Evolutionary conservation across 2,888 invertebrate species (phyloP), one percentile per base, ranked within the genome.

Genomic region (Lycocerus yunnanus): DNA sequence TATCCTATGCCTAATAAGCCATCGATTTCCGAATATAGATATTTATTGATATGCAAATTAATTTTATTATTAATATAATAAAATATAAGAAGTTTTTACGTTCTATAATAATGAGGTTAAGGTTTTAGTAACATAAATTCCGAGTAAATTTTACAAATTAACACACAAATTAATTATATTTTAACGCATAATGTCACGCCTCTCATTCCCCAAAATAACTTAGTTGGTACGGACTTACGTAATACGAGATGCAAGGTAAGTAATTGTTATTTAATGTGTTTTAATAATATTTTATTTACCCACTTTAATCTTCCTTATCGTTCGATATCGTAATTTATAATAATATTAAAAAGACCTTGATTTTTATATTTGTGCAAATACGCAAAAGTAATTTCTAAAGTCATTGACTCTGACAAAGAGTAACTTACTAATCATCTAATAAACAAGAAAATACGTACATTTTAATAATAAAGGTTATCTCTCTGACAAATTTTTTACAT

Each of bases 311-410:
- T 27, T 15, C 21, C 18, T 58, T 68, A 58, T 63, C 61, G 24
- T 43, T 43, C 43, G 43, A 43, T 43, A 43, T 43, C 43, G 43
- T 43, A 43, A 43, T 43, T 43, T 43, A 43, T 66, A 24, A n/a
- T 24, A 24, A 10, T 24, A 72, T 70, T 66, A 18, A 20, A 18
- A 11, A 24, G 66, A 68, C 75, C 72, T 75, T 72, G 75, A 65
- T 70, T 75, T 75, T 72, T 70, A 70, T 66, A 75, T 70, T 72
- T 75, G 63, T 68, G 73, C 70, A 70, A 69, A 70, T 66, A 73
- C 18, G 66, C 66, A 69, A 73, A 75, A 72, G 73, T 70, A 73
- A 71, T 72, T 76, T 69, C 67, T 68, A 61, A 73, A 76, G 76
- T 76, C 76, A 73, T 65, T 69, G 76, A 76, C 76, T 76, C 58